Conservation (phyloP, 1,140 invertebrate species). For the Lepidotrigona ventralis region DNA sequence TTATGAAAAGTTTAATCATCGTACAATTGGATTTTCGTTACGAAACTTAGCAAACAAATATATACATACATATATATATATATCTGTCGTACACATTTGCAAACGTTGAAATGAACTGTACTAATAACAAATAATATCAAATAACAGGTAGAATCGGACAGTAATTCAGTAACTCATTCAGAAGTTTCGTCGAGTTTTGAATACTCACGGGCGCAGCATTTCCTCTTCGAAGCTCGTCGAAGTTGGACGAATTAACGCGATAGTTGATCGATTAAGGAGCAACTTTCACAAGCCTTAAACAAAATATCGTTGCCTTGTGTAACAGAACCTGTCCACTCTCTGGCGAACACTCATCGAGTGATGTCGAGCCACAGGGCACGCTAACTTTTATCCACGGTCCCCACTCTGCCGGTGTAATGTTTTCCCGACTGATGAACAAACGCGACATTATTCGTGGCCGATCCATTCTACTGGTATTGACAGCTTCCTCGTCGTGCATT, state of each 20-base stretch:
- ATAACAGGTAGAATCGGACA: not conserved
- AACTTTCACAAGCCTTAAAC: conserved; percentile 42
- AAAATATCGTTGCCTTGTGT: not conserved
- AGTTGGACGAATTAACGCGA: conserved; percentile 5
- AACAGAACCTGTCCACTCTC: not conserved
- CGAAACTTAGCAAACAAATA: not conserved
- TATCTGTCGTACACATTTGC: not conserved
- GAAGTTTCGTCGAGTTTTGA: not conserved
- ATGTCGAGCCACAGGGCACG: conserved; percentile 21
- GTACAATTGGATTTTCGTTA: not conserved
- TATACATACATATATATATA: too few relatives aligned
- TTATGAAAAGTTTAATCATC: not conserved
- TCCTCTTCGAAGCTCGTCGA: not conserved
- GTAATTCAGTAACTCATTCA: not conserved
- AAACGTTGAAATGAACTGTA: not conserved
- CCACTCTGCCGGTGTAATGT: conserved; percentile 33
- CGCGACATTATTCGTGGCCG: not conserved
- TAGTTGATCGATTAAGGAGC: not conserved
- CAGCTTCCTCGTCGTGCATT: not conserved
- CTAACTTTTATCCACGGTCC: conserved; percentile 61
- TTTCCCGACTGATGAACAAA: conserved; percentile 8
- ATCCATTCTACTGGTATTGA: not conserved
- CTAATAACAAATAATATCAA: not conserved
- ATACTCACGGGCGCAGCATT: conserved; percentile 58
- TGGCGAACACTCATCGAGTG: conserved; percentile 35